Evolutionary conservation across 2,888 invertebrate genomes (phyloP), one percentile per base, ranked within the genome.

Genomic region (Tineola bisselliella): DNA sequence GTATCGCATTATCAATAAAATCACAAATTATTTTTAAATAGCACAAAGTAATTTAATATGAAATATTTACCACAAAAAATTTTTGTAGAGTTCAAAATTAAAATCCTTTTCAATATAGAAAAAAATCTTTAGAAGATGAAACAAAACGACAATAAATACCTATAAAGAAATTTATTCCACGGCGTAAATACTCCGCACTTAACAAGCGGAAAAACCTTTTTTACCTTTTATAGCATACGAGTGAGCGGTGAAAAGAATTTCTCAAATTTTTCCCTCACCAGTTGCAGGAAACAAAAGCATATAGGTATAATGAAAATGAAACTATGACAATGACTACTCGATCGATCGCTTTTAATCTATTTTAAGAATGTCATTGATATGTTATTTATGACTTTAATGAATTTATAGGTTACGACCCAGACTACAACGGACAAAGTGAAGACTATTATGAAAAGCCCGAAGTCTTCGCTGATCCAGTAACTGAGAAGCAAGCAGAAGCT

Each of bases 381-480:
- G 25, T 25, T 25, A 25, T 25, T 25, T 25, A 25, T 38, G 10
- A 38, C 38, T 10, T 38, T 12, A 38, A 38, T 38, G 2, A 38
- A 38, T 15, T 17, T 48, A 8, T 67, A 83, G 84, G 75, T 62
- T 80, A 77, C 75, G 81, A 81, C 3, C 62, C 69, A 0, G 77
- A 78, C 11, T 79, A 81, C 70, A 68, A 66, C 31, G 69, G 68
- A 0, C 71, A 72, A 8, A 69, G 66, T 33, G 71, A 69, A 17
- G 78, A 79, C 10, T 81, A 83, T 65, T 80, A 81, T 71, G 84
- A 77, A 12, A 67, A 63, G 13, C 66, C 66, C 11, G 67, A 65
- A 30, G 79, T 79, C 4, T 80, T 75, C 64, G 76, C 75, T n/a
- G 77, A 79, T 0, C 70, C 76, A 64, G 74, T 81, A 68, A 79